These are phyloP conservation scores for Macrosiphum euphorbiae DNA, from an alignment of 2,888 invertebrate species.

Conservation along the genomic window DNA sequence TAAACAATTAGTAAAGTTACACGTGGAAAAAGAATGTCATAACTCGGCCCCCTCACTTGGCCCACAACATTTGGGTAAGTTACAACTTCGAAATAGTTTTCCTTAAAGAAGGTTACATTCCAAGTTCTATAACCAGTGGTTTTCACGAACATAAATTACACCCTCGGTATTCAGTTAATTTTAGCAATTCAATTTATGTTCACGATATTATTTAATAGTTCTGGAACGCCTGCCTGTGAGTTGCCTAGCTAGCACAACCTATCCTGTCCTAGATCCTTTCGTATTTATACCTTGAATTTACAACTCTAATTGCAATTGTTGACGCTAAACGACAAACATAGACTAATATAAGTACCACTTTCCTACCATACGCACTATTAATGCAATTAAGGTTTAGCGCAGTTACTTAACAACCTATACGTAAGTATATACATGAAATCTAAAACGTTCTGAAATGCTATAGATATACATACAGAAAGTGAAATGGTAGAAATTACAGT, in stretches of 20 bases:
- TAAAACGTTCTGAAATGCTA: neutral
- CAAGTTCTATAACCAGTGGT: constrained; percentile 50
- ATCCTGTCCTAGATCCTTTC: neutral
- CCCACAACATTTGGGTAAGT: constrained; percentile 44
- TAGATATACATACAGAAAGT: neutral
- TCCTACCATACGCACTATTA: neutral
- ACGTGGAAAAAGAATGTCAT: constrained; percentile 58
- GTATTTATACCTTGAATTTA: constrained; percentile 28
- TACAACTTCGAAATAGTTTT: constrained; percentile 60
- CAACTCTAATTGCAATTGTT: constrained; percentile 39
- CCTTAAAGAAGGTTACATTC: constrained; percentile 57
- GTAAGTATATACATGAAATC: neutral
- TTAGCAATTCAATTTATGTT: constrained; percentile 62
- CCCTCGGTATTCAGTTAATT: constrained; percentile 59
- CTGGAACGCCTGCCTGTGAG: neutral
- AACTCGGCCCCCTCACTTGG: neutral
- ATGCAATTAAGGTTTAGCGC: constrained; percentile 31
- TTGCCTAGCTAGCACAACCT: neutral
- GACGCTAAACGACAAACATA: constrained; percentile 49
- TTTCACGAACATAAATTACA: constrained; percentile 57
- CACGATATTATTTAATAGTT: constrained; percentile 57
- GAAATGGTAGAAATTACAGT: neutral
- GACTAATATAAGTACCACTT: neutral
- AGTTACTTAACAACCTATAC: constrained; percentile 28
- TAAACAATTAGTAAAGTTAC: constrained; percentile 49